Evolutionary conservation across 2,797 vertebrate genomes (phyloP), one percentile per base, ranked within the genome.

Genomic region (Taeniopygia guttata): DNA sequence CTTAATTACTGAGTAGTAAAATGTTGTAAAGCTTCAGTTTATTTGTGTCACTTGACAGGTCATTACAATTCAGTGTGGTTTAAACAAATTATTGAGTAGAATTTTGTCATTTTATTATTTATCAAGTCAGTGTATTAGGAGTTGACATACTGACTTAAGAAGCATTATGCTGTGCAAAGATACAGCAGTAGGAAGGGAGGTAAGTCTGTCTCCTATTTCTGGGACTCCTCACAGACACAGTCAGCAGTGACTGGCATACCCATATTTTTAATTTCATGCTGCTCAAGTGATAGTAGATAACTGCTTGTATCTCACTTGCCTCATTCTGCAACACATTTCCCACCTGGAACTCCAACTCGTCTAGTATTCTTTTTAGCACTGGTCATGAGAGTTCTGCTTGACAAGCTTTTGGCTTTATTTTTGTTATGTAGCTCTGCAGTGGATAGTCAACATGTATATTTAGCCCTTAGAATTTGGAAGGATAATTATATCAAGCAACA

Each of bases 331-430:
- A 48, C 83, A 36, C 43, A 52, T 89, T 38, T 46, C 58, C 69
- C 64, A 78, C 62, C 38, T 84, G 76, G 16, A 84, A 21, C 59
- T 94, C 75, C 67, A 81, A 45, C 72, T 94, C 0, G 0, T 92
- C 32, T 84, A 49, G 72, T 90, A 27, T 64, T 85, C 49, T 34
- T 93, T 54, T 64, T 75, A 59, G 54, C 59, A 27, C 29, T 89
- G 72, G 54, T 83, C 55, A 10, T n/a, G 73, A 49, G 36, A 83
- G 16, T 59, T 77, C 36, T 85, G 60, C 75, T 62, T 56, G 87
- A 78, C 46, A 84, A 85, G 43, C 30, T 84, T 83, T 42, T 92
- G 58, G 25, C 43, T 91, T 62, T 85, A 38, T 80, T 95, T 95
- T 78, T 83, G 25, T 69, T 64, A 55, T 32, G 17, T 45, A 58